Base-by-base conservation (phyloP, 2,113 vertebrate species). In the Chlorodrepanis virens region DNA sequence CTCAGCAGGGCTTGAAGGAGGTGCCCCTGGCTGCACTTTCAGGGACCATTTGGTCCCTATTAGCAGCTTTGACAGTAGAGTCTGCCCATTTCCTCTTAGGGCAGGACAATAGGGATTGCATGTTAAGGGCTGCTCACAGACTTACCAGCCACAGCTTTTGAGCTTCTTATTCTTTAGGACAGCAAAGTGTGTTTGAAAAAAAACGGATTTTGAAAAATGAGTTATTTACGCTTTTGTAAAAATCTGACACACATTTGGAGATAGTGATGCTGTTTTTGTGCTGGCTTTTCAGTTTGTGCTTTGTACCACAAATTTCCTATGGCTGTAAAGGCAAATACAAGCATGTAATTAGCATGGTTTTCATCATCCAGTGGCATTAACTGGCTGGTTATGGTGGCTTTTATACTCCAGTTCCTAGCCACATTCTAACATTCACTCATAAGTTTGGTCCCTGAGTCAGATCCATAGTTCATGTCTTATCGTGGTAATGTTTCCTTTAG, bases 251-350 rank as follows among this genome's bases (percentile, higher is more conserved):
- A 29, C 29, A 0, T 74, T 87, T 64, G 52, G n/a, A 91, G 72
- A 87, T 75, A 33, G 18, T 14, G 22, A 49, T 83, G 25, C 23
- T 91, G 89, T 40, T 92, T 94, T 92, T 90, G 37, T 90, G 79
- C 95, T 96, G 68, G 60, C 56, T 96, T 92, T 96, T 94, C 90
- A 93, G 88, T 95, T 94, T 88, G 68, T 71, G 44, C 95, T 78
- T 88, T 74, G 35, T 35, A 78, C 93, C 96, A 87, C 93, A 90
- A 14, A 95, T 92, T 96, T 97, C 92, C 95, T 97, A 93, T 90
- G 90, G 94, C 90, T 93, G 85, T 87, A 96, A 95, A 92, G 64
- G 60, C 82, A 94, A 94, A 96, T 71, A 60, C 47, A 89, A 83
- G 61, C 83, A 78, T 94, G 79, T 91, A 90, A 94, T 97, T 93